Conservation (phyloP, 2,113 vertebrate genomes). For the Stigmatopora argus region DNA sequence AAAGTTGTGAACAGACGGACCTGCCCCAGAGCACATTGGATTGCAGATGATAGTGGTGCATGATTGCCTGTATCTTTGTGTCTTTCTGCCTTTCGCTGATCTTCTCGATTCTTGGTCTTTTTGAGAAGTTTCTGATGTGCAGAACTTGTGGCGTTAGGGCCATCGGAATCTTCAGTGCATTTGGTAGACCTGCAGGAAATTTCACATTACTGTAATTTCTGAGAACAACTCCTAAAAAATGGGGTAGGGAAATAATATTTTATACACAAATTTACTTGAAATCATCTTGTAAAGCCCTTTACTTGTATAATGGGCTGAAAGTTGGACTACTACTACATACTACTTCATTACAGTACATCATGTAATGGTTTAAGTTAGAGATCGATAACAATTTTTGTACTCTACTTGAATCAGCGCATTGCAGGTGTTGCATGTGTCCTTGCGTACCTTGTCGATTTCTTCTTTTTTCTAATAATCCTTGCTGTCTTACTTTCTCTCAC, state of each 20-base stretch:
- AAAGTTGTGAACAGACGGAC: slow-evolving; percentile 38
- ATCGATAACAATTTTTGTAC: too few relatives aligned
- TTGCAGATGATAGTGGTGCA: slow-evolving; percentile 48
- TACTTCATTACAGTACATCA: too few relatives aligned
- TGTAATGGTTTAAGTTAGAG: too few relatives aligned
- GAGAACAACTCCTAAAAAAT: too few relatives aligned
- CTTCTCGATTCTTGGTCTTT: slow-evolving; percentile 13
- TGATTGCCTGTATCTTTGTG: slow-evolving; percentile 11
- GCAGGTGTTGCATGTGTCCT: too few relatives aligned
- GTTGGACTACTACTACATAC: too few relatives aligned
- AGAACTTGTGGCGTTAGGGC: slow-evolving; percentile 10
- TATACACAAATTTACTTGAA: not conserved
- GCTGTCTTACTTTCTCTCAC: slow-evolving; percentile 16
- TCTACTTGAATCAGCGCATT: too few relatives aligned
- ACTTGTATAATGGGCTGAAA: too few relatives aligned
- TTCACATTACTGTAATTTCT: not conserved
- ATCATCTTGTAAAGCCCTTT: too few relatives aligned
- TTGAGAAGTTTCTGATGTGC: slow-evolving; percentile 25
- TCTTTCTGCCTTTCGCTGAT: slow-evolving; percentile 27
- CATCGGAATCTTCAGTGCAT: slow-evolving; percentile 9
- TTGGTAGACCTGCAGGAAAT: slow-evolving; percentile 12
- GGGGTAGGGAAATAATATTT: not conserved
- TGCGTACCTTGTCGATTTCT: slow-evolving; percentile 53
- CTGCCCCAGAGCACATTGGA: slow-evolving; percentile 68
- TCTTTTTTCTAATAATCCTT: slow-evolving; percentile 30